Evolutionary conservation across 2,888 invertebrate genomes (phyloP).

Genomic region (Meghimatium bilineatum): DNA sequence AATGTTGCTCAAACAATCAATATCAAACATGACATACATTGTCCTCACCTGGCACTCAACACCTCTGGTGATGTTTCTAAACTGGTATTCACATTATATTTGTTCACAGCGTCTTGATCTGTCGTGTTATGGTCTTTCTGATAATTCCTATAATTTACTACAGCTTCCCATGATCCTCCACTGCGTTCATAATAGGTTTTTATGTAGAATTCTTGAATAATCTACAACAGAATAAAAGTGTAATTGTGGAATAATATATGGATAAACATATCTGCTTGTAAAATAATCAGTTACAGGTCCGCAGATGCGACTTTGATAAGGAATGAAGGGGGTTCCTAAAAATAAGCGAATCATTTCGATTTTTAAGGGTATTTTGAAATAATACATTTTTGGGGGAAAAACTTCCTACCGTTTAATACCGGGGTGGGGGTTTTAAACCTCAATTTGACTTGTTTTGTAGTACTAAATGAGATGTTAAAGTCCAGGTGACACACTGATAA

Average conservation of each 20-base stretch:
- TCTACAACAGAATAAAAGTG: slow-evolving; percentile 48
- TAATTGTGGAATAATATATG: not conserved
- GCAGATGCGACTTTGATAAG: too few relatives aligned
- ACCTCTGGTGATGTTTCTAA: not conserved
- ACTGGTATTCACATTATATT: slow-evolving; percentile 18
- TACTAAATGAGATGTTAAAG: too few relatives aligned
- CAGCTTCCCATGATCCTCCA: slow-evolving; percentile 53
- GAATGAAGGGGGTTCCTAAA: too few relatives aligned
- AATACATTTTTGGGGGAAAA: too few relatives aligned
- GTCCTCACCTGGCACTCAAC: not conserved
- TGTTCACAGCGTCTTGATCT: slow-evolving; percentile 18
- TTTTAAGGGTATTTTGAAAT: too few relatives aligned
- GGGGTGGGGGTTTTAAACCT: too few relatives aligned
- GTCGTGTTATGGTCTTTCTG: slow-evolving; percentile 35
- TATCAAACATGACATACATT: not conserved
- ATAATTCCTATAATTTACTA: slow-evolving; percentile 42
- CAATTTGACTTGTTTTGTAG: too few relatives aligned
- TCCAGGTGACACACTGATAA: too few relatives aligned
- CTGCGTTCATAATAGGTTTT: slow-evolving; percentile 59
- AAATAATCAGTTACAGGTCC: too few relatives aligned
- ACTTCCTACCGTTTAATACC: too few relatives aligned
- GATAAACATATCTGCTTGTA: not conserved
- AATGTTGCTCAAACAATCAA: too few relatives aligned
- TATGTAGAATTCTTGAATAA: slow-evolving; percentile 65
- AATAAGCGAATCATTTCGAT: too few relatives aligned